Evolutionary conservation across 2,113 vertebrate genomes (phyloP).

Genomic region (Psilopogon haemacephalus): DNA sequence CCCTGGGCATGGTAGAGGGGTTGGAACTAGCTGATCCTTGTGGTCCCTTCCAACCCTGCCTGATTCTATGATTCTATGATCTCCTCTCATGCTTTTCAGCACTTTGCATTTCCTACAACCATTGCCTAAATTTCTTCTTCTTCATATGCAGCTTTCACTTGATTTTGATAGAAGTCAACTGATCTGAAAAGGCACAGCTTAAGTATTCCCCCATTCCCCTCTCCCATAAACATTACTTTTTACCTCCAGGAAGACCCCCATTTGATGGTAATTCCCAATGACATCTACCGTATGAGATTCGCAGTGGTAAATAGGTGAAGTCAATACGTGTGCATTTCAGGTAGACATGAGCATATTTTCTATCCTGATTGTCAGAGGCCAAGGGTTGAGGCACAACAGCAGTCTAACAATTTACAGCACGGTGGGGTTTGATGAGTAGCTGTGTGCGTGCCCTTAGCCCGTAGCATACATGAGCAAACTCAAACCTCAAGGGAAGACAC

Average conservation of each 20-base stretch:
- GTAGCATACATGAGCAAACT: neutral
- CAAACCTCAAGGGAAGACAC: neutral
- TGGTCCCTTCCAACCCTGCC: too few relatives aligned
- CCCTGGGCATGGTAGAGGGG: too few relatives aligned
- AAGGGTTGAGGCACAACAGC: neutral
- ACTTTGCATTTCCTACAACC: neutral
- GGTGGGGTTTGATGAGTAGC: neutral
- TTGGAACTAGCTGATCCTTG: too few relatives aligned
- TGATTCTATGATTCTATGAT: too few relatives aligned
- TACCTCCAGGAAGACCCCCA: neutral
- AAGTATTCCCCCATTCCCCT: neutral
- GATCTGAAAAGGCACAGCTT: neutral
- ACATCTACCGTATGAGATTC: constrained; percentile 17
- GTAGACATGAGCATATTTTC: neutral
- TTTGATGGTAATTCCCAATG: constrained; percentile 12
- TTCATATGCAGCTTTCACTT: neutral
- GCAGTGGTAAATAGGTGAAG: neutral
- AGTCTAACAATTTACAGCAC: neutral
- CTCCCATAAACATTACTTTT: neutral
- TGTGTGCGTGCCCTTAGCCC: neutral
- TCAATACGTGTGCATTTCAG: neutral
- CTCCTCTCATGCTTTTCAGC: neutral
- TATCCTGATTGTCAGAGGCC: neutral
- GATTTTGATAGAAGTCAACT: constrained; percentile 2
- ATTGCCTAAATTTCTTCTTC: neutral